These are phyloP conservation scores for Plagiodera versicolora DNA, from an alignment of 2,888 invertebrate species.

Conservation along the genomic window DNA sequence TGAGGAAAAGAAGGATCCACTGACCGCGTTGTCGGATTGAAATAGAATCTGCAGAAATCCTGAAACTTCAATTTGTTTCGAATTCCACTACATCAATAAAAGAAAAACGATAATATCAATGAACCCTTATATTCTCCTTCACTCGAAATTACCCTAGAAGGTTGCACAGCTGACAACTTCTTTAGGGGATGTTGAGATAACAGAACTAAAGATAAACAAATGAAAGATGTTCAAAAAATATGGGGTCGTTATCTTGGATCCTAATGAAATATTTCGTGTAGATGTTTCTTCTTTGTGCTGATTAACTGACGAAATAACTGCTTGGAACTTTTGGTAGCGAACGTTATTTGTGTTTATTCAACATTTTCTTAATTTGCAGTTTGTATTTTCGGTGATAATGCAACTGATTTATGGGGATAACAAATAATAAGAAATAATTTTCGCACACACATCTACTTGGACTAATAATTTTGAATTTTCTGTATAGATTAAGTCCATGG, in stretches of 20 bases:
- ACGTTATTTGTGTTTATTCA: conserved; percentile 36
- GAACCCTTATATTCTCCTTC: conserved; percentile 12
- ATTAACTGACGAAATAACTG: conserved; percentile 38
- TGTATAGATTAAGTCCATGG: too few relatives aligned
- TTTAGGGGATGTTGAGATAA: conserved; percentile 21
- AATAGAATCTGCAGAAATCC: too few relatives aligned
- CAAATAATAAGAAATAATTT: too few relatives aligned
- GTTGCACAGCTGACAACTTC: conserved; percentile 19
- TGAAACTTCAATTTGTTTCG: too few relatives aligned
- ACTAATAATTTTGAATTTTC: too few relatives aligned
- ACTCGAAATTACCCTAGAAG: conserved; percentile 18
- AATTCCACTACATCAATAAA: too few relatives aligned
- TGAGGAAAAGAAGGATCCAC: too few relatives aligned
- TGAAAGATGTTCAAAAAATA: conserved; percentile 47
- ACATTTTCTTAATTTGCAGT: conserved; percentile 39
- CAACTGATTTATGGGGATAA: conserved; percentile 18
- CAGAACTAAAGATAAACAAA: conserved; percentile 48
- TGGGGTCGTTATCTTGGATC: conserved; percentile 36
- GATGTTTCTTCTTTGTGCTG: conserved; percentile 37
- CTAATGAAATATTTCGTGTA: conserved; percentile 32
- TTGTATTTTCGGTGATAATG: conserved; percentile 36
- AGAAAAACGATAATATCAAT: conserved; percentile 10
- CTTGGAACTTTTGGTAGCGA: conserved; percentile 36
- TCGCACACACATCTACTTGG: too few relatives aligned
- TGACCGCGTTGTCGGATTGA: too few relatives aligned